phyloP scores from a whole-genome alignment of 37 sponge, comb jelly and placozoan genomes.

The Petrosia ficiformis region DNA sequence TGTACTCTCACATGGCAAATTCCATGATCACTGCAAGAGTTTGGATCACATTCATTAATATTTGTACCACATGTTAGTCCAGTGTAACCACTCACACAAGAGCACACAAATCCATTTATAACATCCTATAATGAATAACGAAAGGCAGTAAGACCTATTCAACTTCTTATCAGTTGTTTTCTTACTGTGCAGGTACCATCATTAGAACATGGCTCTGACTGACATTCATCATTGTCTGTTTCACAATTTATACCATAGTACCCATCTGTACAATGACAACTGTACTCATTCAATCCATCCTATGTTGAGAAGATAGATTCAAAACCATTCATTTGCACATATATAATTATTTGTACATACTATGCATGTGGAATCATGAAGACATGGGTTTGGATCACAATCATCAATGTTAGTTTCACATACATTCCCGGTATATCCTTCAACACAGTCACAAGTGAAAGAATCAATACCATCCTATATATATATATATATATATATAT shows the following conservation, averaged over 20 bases:
- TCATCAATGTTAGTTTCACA: conserved; percentile 51
- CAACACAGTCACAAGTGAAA: conserved; percentile 27
- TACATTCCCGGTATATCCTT: conserved; percentile 33
- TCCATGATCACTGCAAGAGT: conserved; percentile 18
- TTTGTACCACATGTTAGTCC: conserved; percentile 3
- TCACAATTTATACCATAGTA: conserved; percentile 44
- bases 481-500: conserved; percentile 5
- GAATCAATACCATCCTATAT: conserved; percentile 25
- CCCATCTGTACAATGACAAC: conserved; percentile 35
- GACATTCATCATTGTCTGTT: conserved; percentile 39
- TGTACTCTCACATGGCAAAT: conserved; percentile 14
- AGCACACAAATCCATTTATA: neutral
- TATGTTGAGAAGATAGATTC: neutral
- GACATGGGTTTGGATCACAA: conserved; percentile 35
- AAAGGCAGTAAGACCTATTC: neutral
- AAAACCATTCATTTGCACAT: too few relatives aligned
- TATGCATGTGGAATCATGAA: conserved; percentile 42
- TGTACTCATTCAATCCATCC: conserved; percentile 16
- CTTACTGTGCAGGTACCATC: conserved; percentile 36
- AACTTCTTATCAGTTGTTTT: conserved; percentile 3
- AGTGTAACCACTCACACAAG: neutral
- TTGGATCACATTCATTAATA: conserved; percentile 11
- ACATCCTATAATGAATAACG: neutral
- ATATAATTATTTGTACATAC: conserved; percentile 3
- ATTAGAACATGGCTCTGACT: conserved; percentile 36